Conservation (phyloP, 2,797 vertebrate species). For the Podargus strigoides region DNA sequence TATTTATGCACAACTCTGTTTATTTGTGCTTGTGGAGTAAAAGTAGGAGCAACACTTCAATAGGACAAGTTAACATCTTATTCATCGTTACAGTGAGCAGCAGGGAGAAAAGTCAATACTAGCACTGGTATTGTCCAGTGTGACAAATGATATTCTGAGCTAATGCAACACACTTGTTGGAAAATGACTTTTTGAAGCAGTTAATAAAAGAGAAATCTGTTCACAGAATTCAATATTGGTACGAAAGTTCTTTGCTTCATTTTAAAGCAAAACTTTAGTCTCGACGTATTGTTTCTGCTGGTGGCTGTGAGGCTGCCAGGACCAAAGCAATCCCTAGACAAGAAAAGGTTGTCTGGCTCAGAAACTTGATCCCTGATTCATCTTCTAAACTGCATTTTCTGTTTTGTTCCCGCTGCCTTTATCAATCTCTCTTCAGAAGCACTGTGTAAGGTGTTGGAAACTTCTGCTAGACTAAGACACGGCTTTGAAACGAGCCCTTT, state of each 20-base stretch:
- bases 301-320: not conserved
- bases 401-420: not conserved
- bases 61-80: not conserved
- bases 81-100: not conserved
- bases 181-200: slow-evolving; percentile 55
- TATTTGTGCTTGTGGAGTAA: not conserved
- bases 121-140: not conserved
- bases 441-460: not conserved
- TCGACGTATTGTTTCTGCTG: not conserved
- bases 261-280: not conserved
- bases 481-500: not conserved
- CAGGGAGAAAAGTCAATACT: not conserved
- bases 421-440: not conserved
- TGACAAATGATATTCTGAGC: slow-evolving; percentile 49
- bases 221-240: slow-evolving; percentile 25
- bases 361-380: not conserved
- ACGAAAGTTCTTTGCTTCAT: not conserved
- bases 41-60: not conserved
- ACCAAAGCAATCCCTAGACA: not conserved
- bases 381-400: not conserved
- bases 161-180: not conserved
- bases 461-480: not conserved
- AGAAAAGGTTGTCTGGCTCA: not conserved
- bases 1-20: not conserved
- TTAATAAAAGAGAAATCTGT: slow-evolving; percentile 45